Evolutionary conservation across 2,888 invertebrate genomes (phyloP).

Genomic region (Luperina nickerlii): DNA sequence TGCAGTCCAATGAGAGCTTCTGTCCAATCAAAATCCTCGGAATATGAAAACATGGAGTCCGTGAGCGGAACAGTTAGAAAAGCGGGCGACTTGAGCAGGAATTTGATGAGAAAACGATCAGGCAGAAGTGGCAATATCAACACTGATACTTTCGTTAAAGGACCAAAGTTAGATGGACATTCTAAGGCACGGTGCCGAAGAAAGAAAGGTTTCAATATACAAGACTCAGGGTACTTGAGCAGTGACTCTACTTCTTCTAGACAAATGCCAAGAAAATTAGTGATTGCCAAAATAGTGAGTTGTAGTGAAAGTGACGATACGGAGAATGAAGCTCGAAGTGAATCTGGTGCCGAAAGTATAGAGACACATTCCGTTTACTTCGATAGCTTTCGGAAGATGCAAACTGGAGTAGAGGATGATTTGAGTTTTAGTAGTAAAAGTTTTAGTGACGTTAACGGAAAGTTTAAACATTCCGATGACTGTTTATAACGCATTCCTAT

Average conservation of each 20-base stretch:
- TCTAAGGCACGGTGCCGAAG: constrained; percentile 77
- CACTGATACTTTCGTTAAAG: constrained; percentile 84
- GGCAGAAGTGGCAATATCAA: constrained; percentile 75
- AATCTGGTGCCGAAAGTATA: constrained; percentile 96
- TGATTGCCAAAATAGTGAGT: constrained; percentile 89
- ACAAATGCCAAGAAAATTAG: constrained; percentile 82
- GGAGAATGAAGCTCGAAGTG: constrained; percentile 95
- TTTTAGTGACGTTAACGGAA: constrained; percentile 73
- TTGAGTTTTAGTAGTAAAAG: constrained; percentile 71
- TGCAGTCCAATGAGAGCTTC: constrained; percentile 88
- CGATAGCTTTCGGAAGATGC: constrained; percentile 92
- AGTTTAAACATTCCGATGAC: constrained; percentile 69
- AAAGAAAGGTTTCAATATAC: constrained; percentile 86
- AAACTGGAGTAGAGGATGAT: constrained; percentile 75
- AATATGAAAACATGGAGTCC: constrained; percentile 84
- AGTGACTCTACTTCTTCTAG: constrained; percentile 93
- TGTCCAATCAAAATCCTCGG: constrained; percentile 88
- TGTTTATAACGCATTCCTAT: constrained; percentile 64
- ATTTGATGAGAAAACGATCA: constrained; percentile 73
- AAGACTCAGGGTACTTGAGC: constrained; percentile 96
- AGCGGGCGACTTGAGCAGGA: constrained; percentile 73
- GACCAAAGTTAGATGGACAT: constrained; percentile 74
- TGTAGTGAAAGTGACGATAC: constrained; percentile 95
- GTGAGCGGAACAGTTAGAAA: constrained; percentile 63
- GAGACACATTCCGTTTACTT: constrained; percentile 97